phyloP scores from a whole-genome alignment of 1,140 invertebrate genomes.

The Heliconius hewitsoni region DNA sequence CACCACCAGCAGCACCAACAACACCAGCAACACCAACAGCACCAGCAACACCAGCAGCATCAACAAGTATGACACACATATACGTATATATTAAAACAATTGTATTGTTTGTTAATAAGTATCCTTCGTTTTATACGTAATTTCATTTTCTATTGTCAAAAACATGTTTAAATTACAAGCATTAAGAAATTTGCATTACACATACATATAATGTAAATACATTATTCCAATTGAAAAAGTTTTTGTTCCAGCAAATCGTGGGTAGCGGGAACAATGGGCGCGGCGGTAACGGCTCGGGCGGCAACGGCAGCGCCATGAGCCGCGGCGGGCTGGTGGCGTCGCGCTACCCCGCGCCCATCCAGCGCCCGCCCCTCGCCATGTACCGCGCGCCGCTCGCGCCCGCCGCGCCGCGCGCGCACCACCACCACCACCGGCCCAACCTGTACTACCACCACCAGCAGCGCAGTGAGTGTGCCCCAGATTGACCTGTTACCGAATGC shows the following conservation, averaged over 20 bases:
- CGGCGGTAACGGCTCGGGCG: constrained; percentile 48
- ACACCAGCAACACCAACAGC: constrained; percentile 4
- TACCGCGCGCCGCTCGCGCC: constrained; percentile 61
- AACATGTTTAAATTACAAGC: background rate
- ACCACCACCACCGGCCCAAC: constrained; percentile 51
- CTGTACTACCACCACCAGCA: constrained; percentile 65
- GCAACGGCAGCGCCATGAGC: constrained; percentile 55
- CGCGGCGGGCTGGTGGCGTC: constrained; percentile 60
- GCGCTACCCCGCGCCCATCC: constrained; percentile 78
- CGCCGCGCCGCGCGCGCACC: constrained; percentile 50
- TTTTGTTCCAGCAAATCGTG: constrained; percentile 54
- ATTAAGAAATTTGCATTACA: background rate
- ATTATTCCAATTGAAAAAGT: constrained; percentile 17
- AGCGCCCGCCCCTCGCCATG: constrained; percentile 67
- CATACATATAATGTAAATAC: background rate
- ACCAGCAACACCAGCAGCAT: constrained; percentile 33
- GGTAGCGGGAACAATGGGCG: constrained; percentile 66
- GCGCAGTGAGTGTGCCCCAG: constrained; percentile 60
- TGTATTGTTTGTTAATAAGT: no score
- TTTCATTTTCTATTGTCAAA: background rate
- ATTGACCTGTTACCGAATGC: background rate
- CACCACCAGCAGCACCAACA: constrained; percentile 45
- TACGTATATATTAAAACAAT: background rate
- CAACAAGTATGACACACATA: constrained; percentile 32
- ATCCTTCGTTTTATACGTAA: no score